Evolutionary conservation across 2,888 invertebrate genomes (phyloP).

Genomic region (Brenthis ino): DNA sequence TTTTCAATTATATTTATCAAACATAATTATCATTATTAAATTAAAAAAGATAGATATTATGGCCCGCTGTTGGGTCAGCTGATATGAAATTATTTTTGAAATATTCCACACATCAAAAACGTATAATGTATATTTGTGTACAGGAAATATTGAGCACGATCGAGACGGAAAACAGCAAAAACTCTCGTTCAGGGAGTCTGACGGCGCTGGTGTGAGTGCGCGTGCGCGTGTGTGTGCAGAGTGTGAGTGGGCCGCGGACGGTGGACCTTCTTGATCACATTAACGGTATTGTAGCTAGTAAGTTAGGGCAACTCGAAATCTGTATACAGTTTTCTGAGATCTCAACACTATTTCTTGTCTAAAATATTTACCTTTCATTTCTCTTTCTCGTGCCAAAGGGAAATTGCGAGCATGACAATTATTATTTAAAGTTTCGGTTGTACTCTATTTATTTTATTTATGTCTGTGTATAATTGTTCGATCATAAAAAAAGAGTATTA

Average conservation of each 20-base stretch:
- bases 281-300: constrained; percentile 48
- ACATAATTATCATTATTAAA: neutral
- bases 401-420: constrained; percentile 71
- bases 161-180: constrained; percentile 58
- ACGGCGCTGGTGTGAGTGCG: constrained; percentile 63
- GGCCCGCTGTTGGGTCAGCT: too few species aligned
- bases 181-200: constrained; percentile 67
- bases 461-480: constrained; percentile 43
- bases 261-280: constrained; percentile 54
- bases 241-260: constrained; percentile 63
- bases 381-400: constrained; percentile 74
- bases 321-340: constrained; percentile 77
- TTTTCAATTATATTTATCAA: too few species aligned
- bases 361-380: constrained; percentile 47
- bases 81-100: too few species aligned
- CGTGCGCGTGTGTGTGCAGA: constrained; percentile 52
- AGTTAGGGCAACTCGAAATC: constrained; percentile 57
- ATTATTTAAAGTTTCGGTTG: constrained; percentile 52
- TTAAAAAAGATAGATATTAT: neutral
- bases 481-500: constrained; percentile 33
- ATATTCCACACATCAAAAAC: neutral
- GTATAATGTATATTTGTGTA: constrained; percentile 27
- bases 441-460: constrained; percentile 71
- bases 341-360: constrained; percentile 61
- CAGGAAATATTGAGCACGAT: constrained; percentile 57